Base-by-base conservation (phyloP, 53 echinoderm and acorn worm species). In the Patiria pectinifera region DNA sequence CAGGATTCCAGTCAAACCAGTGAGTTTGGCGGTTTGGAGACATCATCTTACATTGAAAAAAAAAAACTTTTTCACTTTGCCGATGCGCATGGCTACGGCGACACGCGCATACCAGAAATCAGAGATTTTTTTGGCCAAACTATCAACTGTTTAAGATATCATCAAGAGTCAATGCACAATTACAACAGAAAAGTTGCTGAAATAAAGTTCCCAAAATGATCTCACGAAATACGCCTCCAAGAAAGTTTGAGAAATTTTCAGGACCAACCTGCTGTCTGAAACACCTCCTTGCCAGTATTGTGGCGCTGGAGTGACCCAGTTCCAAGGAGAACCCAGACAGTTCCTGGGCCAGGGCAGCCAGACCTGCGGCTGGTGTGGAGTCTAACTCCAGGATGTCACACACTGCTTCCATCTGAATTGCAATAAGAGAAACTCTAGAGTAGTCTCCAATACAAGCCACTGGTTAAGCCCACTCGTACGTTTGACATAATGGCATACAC, bases 251-350 rank as follows among this genome's bases (percentile, higher is more conserved):
- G 53, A 8, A 53, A 53, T 26, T 21, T 11, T 6, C 21, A 45
- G 45, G 62, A 16, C 46, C 12, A 66, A 95, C 95, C 93, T 95
- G 83, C 19, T 89, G 81, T 3, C 70, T 21, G 47, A 93, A 95
- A 21, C 92, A 80, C 72, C 81, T 62, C 49, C 66, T 43, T 11
- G 95, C 95, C n/a, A 95, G 66, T 2, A 92, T 53, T 0, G 79
- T 58, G 48, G 93, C 89, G 18, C 91, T 80, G 0, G 84, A 85
- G 45, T 78, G 79, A 46, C 95, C 93, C 47, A 93, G 92, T 74
- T 91, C 83, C 49, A 76, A 45, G 0, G 93, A 69, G 81, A 82
- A 82, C 1, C 49, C 23, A 0, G 82, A n/a, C 63, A 90, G 90
- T 44, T 82, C 48, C 11, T 80, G 70, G n/a, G 45, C 69, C 90